Conservation (phyloP, 2,797 vertebrate genomes). For the Sus cebifrons region DNA sequence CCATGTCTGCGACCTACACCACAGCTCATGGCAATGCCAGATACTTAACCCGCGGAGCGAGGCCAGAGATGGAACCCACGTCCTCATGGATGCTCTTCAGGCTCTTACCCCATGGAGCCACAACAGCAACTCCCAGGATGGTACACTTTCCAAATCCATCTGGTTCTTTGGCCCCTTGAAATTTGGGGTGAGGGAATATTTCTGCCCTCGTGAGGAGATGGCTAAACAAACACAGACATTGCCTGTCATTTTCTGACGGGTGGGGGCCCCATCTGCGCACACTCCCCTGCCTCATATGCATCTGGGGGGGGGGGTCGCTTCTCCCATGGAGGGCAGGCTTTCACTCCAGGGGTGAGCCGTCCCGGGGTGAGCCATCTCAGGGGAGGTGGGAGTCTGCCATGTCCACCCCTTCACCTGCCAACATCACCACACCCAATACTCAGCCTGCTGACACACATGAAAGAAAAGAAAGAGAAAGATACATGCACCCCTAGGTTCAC, state of each 20-base stretch:
- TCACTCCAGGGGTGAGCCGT: background rate
- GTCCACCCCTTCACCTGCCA: too few relatives aligned
- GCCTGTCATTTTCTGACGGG: background rate
- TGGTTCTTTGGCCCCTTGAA: background rate
- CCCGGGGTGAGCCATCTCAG: fast-evolving
- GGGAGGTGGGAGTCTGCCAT: fast-evolving
- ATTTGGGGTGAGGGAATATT: fast-evolving
- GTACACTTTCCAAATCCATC: background rate
- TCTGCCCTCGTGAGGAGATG: background rate
- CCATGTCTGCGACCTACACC: too few relatives aligned
- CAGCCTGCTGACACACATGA: background rate
- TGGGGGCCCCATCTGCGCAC: background rate
- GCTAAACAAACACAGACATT: background rate
- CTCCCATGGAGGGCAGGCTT: background rate
- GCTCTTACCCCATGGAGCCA: too few relatives aligned
- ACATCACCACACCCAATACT: too few relatives aligned
- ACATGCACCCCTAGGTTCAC: too few relatives aligned
- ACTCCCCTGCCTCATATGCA: background rate
- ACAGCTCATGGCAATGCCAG: too few relatives aligned
- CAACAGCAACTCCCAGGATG: too few relatives aligned
- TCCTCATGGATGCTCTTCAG: too few relatives aligned
- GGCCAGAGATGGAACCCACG: too few relatives aligned
- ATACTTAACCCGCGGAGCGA: too few relatives aligned
- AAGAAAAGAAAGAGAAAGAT: background rate
- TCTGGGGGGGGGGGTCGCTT: too few relatives aligned